These are phyloP conservation scores for Homarus americanus DNA, from an alignment of 1,140 invertebrate genomes.

Conservation along the genomic window DNA sequence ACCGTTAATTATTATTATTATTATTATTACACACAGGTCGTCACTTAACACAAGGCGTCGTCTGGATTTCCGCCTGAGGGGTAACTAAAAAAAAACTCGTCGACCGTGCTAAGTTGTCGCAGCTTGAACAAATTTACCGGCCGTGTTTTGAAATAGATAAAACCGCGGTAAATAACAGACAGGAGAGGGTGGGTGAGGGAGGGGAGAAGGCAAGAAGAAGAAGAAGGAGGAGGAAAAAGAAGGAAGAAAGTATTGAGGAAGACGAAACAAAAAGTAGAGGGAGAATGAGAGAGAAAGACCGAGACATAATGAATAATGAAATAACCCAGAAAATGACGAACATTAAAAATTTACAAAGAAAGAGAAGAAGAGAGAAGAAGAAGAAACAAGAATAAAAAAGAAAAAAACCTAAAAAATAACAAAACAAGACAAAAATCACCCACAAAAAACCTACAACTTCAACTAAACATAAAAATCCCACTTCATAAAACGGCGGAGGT, in stretches of 20 bases:
- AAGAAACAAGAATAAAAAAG: background rate
- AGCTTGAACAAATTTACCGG: background rate
- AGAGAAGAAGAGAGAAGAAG: background rate
- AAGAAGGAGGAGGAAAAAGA: background rate
- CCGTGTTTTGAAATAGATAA: background rate
- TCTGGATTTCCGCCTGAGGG: background rate
- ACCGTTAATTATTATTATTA: too few relatives aligned
- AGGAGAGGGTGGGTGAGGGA: background rate
- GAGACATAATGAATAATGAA: too few relatives aligned
- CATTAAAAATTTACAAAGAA: too few relatives aligned
- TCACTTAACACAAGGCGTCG: too few relatives aligned
- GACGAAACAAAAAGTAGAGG: background rate
- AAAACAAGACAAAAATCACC: too few relatives aligned
- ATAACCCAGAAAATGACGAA: too few relatives aligned
- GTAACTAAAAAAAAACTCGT: background rate
- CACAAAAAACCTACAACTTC: too few relatives aligned
- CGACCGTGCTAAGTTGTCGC: background rate
- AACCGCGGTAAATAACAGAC: background rate
- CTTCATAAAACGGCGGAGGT: too few relatives aligned
- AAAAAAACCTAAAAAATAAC: background rate
- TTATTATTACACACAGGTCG: too few relatives aligned
- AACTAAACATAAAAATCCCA: too few relatives aligned
- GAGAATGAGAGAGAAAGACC: too few relatives aligned
- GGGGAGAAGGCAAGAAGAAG: background rate
- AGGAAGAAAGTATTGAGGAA: background rate